Evolutionary conservation across 2,113 vertebrate genomes (phyloP).

Genomic region (Halcyon senegalensis): DNA sequence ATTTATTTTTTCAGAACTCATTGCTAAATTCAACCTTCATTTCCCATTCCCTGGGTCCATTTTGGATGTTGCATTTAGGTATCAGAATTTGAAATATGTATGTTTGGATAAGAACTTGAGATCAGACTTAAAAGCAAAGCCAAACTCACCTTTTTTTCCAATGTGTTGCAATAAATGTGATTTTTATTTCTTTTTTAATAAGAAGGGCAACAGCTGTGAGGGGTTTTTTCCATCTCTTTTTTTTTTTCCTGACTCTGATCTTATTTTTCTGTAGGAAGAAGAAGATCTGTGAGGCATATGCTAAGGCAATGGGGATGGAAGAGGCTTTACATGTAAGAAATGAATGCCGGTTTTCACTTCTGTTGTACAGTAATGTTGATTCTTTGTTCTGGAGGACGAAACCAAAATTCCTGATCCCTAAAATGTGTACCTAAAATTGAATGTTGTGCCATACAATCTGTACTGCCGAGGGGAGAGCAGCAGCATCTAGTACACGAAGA

Average conservation of each 20-base stretch:
- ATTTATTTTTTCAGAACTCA: background rate
- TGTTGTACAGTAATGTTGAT: background rate
- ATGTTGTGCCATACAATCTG: background rate
- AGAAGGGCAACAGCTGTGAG: background rate
- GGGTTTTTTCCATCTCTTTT: background rate
- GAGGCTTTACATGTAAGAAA: constrained; percentile 91
- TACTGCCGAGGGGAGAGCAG: background rate
- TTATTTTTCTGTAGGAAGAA: constrained; percentile 77
- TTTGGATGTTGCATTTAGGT: background rate
- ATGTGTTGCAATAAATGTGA: background rate
- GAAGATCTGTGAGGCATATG: constrained; percentile 93
- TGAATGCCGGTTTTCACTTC: background rate
- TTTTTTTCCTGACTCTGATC: background rate
- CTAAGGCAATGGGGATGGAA: constrained; percentile 85
- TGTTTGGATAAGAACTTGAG: background rate
- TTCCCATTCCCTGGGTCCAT: background rate
- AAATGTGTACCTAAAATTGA: background rate
- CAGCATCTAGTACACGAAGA: background rate
- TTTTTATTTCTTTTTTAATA: background rate
- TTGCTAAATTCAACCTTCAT: constrained; percentile 31
- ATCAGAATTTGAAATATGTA: constrained; percentile 2
- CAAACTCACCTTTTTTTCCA: background rate
- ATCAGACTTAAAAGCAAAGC: background rate
- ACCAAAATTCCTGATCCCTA: background rate
- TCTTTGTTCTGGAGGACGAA: constrained; percentile 18